phyloP scores from a whole-genome alignment of 2,113 vertebrate genomes.

The Proterorhinus semilunaris region DNA sequence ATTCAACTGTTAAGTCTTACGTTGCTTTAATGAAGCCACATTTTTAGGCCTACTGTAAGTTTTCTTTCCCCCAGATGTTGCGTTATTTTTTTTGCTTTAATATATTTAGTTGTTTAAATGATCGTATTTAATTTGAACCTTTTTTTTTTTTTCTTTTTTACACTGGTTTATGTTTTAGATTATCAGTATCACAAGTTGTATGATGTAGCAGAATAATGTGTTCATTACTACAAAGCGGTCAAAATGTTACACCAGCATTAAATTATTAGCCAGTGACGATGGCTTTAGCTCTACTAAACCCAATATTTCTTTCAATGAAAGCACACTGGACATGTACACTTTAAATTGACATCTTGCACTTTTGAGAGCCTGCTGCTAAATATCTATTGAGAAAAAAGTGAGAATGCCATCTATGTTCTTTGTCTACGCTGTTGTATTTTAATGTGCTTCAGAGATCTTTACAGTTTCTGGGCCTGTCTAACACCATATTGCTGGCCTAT shows the following conservation, averaged over 20 bases:
- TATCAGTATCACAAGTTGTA: constrained; percentile 52
- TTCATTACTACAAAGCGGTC: constrained; percentile 60
- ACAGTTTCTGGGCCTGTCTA: background rate
- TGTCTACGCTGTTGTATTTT: constrained; percentile 1
- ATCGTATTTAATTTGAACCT: constrained; percentile 42
- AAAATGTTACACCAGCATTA: constrained; percentile 40
- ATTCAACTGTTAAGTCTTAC: constrained; percentile 33
- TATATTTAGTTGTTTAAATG: no score
- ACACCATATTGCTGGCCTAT: background rate
- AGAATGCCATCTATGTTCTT: background rate
- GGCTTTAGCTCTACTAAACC: constrained; percentile 59
- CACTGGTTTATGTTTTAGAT: constrained; percentile 66
- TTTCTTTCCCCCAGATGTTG: constrained; percentile 8
- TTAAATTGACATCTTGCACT: constrained; percentile 69
- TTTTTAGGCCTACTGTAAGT: constrained; percentile 54
- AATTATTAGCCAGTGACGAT: constrained; percentile 54
- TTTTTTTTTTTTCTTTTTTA: constrained; percentile 66
- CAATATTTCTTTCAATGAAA: constrained; percentile 52
- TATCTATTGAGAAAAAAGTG: constrained; percentile 34
- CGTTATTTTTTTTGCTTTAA: no score
- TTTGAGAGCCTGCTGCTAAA: constrained; percentile 63
- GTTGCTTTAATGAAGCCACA: constrained; percentile 65
- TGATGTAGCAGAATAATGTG: constrained; percentile 65
- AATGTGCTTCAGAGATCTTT: background rate
- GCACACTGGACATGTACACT: constrained; percentile 69